Evolutionary conservation across 30 jellyfish, hydroid and myxozoan species (phyloP), one percentile per base, ranked within the genome.

Genomic region (Aurelia aurita complex sp. Pacific): DNA sequence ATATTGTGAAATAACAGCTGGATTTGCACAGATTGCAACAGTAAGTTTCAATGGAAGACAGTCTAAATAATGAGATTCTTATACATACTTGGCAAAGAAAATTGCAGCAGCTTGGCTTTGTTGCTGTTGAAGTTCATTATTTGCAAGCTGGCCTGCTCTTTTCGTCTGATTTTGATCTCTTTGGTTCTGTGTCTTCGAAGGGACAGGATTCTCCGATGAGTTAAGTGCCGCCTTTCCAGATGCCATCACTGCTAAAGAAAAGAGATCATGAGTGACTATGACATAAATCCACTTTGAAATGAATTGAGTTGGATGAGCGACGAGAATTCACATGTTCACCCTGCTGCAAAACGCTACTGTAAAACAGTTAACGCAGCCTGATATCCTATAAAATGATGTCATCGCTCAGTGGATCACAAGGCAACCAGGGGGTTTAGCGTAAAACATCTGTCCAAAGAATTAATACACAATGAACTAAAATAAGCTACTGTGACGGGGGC

Each of bases 11-110:
- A 46, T 46, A 46, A 46, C 57, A 46, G 57, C 57, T 46, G 15
- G 57, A 46, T 46, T 46, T 0, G 15, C 57, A 46, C 57, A 46
- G 8, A 46, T 7, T 46, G 57, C 57, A 46, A 46, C 57, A 46
- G 57, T 1, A 46, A 7, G 57, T 0, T 46, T 8, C 14, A 9
- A 46, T 0, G 12, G 33, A 17, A 15, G 32, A 74, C 60, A 0
- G 2, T 34, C 42, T 18, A 10, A 52, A 23, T 17, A 54, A 14
- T n/a, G 53, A 55, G 15, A 46, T 46, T 40, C 77, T 16, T 13
- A 65, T 32, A 76, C 97, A 65, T 67, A 92, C 98, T 80, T 94
- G 77, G 97, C 96, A 64, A 92, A 92, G 80, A 92, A 92, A 2
- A 81, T 79, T 7, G 98, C 97, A 3, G 98, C 96, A 2, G 93